A percentile compares a stretch with the other conserved stretches of the same genome.
Evolutionary conservation across 2,888 invertebrate species (phyloP).

Genomic region (Polydesmus complanatus): DNA sequence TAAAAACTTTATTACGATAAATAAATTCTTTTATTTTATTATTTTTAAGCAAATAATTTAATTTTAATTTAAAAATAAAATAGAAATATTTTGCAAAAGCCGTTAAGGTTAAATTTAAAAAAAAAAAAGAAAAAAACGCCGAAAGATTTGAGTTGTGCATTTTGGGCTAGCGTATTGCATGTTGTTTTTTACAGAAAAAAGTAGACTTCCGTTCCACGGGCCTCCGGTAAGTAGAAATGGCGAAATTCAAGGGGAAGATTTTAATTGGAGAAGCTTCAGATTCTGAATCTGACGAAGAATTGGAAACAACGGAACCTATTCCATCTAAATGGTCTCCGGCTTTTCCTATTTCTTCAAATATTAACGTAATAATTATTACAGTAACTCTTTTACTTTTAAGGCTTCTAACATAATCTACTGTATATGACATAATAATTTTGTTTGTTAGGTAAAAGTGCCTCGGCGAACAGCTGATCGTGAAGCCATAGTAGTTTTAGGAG

Average conservation of each 20-base stretch:
- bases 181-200: no score
- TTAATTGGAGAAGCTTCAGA: not conserved
- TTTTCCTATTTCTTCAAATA: not conserved
- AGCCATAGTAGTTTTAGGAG: conserved; percentile 11
- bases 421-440: not conserved
- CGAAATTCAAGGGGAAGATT: not conserved
- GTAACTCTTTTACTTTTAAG: not conserved
- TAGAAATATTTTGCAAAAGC: no score
- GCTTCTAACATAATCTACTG: not conserved
- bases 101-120: no score
- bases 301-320: not conserved
- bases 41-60: no score
- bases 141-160: no score
- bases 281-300: not conserved
- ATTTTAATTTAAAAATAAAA: no score
- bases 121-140: no score
- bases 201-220: no score
- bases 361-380: not conserved
- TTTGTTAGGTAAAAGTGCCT: not conserved
- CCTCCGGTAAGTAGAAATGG: no score
- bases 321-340: not conserved
- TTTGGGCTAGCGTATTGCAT: no score
- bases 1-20: no score
- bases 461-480: not conserved
- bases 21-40: no score